Base-by-base conservation (phyloP, 2,113 vertebrate species). In the Rhodinocichla rosea region DNA sequence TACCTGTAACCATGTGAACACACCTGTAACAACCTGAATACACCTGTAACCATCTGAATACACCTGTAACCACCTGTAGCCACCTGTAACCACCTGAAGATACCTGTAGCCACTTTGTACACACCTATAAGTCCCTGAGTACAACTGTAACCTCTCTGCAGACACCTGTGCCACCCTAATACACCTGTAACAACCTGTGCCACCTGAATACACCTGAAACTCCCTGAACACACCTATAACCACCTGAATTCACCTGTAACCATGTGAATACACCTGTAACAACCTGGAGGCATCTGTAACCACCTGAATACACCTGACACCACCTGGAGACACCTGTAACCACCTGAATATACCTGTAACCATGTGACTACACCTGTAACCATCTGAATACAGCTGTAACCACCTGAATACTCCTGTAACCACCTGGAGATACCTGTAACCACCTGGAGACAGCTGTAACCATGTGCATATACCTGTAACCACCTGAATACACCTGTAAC, bases 201-300 rank as follows among this genome's bases (percentile, higher is more conserved):
- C 50, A 4, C 24, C 45, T 39, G 37, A 16, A 32, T 2, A 45
- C 47, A 53, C 49, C 57, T 74, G 33, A 5, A 27, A 12, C 11
- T 15, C 9, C 14, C 24, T 50, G 24, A 10, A 52, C 2, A 27
- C 24, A 65, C 9, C n/a, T 49, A 17, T 7, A 35, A 19, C 3
- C 10, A 0, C 13, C 17, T 35, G 24, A 20, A 7, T 2, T 47
- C 12, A 32, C 35, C 27, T 70, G 14, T 7, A 39, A 23, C 37
- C n/a, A n/a, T n/a, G n/a, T n/a, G n/a, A 20, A 7, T 2, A 67
- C 12, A 32, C 35, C 27, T 70, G 14, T 7, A 39, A 23, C 37
- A 8, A 1, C 2, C 37, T 53, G 8, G 2, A 5, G 0, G 37
- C 7, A 69, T 10, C 45, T 28, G 45, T 37, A 55, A 55, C 18